Evolutionary conservation across 2,113 vertebrate species (phyloP), one percentile per base, ranked within the genome.

Genomic region (Perca fluviatilis): DNA sequence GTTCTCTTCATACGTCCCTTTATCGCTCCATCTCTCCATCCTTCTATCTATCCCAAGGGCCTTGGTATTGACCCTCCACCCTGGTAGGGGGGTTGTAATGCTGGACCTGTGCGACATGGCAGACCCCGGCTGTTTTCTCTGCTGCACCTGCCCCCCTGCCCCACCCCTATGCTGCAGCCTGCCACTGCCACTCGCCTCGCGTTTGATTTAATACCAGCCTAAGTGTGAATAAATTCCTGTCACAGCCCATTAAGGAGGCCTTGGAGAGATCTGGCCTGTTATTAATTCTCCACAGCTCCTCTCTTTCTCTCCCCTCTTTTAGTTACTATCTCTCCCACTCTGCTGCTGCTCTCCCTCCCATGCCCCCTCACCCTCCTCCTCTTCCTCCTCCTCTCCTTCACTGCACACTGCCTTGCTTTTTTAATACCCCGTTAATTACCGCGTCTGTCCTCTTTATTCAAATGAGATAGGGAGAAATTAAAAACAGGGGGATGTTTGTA

Each of bases 171-270:
- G 89, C 86, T 88, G 87, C 88, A 80, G 86, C 74, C 89, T 91
- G 91, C 92, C 91, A 88, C 87, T 74, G 79, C 89, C 91, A 91
- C 90, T 93, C 67, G 83, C 87, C 91, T 89, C 13, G 70, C 79
- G 84, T 95, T 95, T 95, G 93, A 95, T 96, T 95, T 95, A 95
- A 95, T 95, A 94, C 93, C 92, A 93, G 94, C 90, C 91, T 95
- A 95, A 96, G 93, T 95, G 93, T 94, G 95, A 95, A 96, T 95
- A 96, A 95, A 95, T 96, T 96, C 94, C 92, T 95, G 95, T 95
- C 94, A 95, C 93, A 95, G 94, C 89, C 93, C 94, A 95, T 96
- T 96, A 95, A 95, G 89, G 93, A 93, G 92, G 93, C 95, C 94
- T 95, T 95, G 93, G 94, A 95, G 95, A 95, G 92, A 95, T 94